Percentiles rank a stretch among this genome's conserved stretches.
These are phyloP conservation scores for Holacanthella duospinosa DNA, from an alignment of 2,888 invertebrate species.

Conservation along the genomic window DNA sequence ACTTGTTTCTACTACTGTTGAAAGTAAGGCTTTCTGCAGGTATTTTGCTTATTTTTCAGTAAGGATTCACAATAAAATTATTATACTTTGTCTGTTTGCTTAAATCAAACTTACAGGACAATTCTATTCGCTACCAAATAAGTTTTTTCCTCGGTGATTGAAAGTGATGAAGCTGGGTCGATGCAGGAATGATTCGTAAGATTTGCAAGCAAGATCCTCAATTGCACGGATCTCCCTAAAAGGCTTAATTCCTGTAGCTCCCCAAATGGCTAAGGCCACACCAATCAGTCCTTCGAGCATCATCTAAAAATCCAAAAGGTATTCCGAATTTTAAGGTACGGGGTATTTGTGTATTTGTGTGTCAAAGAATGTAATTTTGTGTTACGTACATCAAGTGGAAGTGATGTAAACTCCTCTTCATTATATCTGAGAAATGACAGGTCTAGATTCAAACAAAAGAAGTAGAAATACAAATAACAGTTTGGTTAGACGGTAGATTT, in stretches of 20 bases:
- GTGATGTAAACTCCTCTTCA: constrained; percentile 26
- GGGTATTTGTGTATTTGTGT: too few relatives aligned
- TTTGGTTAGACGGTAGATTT: too few relatives aligned
- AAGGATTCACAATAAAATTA: too few relatives aligned
- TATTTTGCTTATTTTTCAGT: too few relatives aligned
- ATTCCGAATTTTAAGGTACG: too few relatives aligned
- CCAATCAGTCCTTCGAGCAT: constrained; percentile 32
- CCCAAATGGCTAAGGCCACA: constrained; percentile 35
- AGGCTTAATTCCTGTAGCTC: constrained; percentile 31
- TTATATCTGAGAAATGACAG: constrained; percentile 27
- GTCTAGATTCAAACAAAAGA: constrained; percentile 15
- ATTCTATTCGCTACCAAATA: constrained; percentile 23
- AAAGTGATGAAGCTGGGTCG: constrained; percentile 35
- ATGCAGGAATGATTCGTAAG: constrained; percentile 33
- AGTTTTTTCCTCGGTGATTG: constrained; percentile 33
- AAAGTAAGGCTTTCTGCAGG: too few relatives aligned
- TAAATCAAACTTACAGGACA: too few relatives aligned
- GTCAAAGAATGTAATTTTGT: background rate
- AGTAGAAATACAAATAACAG: too few relatives aligned
- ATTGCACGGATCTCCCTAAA: constrained; percentile 36
- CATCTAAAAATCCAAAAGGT: constrained; percentile 24
- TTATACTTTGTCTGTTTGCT: too few relatives aligned
- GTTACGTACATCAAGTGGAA: constrained; percentile 26
- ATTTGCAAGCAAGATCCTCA: constrained; percentile 34
- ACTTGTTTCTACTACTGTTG: too few relatives aligned